These are phyloP conservation scores for Xestia ashworthii DNA, from an alignment of 2,888 invertebrate genomes.

Conservation along the genomic window DNA sequence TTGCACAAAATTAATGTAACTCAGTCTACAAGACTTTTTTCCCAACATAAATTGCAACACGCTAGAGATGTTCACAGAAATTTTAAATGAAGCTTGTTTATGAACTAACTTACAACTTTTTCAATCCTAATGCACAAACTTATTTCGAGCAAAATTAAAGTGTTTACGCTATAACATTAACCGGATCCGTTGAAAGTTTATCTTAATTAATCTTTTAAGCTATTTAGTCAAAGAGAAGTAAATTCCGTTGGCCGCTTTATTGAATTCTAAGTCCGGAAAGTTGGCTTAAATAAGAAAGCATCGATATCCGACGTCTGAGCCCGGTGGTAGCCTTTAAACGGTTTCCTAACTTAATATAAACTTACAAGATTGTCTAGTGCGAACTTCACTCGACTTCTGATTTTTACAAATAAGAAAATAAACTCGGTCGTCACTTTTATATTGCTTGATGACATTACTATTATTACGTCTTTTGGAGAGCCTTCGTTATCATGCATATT, in stretches of 20 bases:
- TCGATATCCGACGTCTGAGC: slow-evolving; percentile 84
- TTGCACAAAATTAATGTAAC: slow-evolving; percentile 33
- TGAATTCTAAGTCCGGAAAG: slow-evolving; percentile 87
- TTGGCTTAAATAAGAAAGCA: slow-evolving; percentile 87
- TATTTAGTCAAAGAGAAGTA: slow-evolving; percentile 88
- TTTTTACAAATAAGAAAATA: slow-evolving; percentile 54
- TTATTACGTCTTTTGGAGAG: neutral
- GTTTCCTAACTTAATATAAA: slow-evolving; percentile 85
- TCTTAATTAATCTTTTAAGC: slow-evolving; percentile 88
- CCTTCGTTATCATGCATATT: neutral
- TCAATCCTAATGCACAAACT: slow-evolving; percentile 69
- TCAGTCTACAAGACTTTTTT: slow-evolving; percentile 20
- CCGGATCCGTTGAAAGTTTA: slow-evolving; percentile 81
- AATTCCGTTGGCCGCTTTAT: slow-evolving; percentile 87
- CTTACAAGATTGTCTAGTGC: slow-evolving; percentile 81
- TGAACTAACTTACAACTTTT: slow-evolving; percentile 54
- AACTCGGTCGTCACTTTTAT: neutral
- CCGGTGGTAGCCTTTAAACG: slow-evolving; percentile 81
- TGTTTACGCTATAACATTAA: slow-evolving; percentile 81
- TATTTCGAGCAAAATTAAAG: slow-evolving; percentile 75
- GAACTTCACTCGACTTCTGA: slow-evolving; percentile 72
- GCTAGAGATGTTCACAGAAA: slow-evolving; percentile 47
- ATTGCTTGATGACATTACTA: neutral
- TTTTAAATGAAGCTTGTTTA: slow-evolving; percentile 58
- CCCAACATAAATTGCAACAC: slow-evolving; percentile 26